Evolutionary conservation across 2,113 vertebrate species (phyloP).

Genomic region (Eira barbara): DNA sequence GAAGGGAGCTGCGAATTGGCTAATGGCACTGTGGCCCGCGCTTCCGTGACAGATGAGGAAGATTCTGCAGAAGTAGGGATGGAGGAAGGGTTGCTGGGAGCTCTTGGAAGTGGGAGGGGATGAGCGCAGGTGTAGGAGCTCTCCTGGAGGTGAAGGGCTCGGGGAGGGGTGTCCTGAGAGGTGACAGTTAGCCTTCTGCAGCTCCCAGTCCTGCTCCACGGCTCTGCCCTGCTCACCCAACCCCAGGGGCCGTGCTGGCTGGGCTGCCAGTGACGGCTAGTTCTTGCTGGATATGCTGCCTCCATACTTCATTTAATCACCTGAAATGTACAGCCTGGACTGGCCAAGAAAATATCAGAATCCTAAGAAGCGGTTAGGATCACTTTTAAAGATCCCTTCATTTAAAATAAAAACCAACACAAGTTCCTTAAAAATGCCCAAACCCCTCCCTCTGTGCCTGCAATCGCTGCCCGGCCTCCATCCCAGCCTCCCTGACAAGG

Average conservation of each 20-base stretch:
- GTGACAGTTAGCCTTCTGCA: background rate
- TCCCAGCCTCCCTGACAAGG: background rate
- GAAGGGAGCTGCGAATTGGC: background rate
- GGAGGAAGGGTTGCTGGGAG: background rate
- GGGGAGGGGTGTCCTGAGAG: background rate
- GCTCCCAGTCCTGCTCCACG: accelerated
- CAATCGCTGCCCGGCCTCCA: background rate
- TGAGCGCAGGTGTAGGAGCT: background rate
- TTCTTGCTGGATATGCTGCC: accelerated
- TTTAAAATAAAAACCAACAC: background rate
- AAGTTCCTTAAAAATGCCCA: background rate
- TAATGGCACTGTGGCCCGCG: background rate
- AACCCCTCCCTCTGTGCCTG: background rate
- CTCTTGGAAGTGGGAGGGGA: background rate
- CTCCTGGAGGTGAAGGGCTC: no score
- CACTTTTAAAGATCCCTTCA: background rate
- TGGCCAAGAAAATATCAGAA: background rate
- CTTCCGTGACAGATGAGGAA: background rate
- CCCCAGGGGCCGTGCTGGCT: accelerated
- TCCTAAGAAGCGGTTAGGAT: background rate
- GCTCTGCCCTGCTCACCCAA: background rate
- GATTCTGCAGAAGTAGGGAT: background rate
- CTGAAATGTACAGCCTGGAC: background rate
- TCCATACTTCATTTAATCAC: no score
- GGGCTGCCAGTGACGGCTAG: background rate